Conservation (phyloP, 2,888 invertebrate species). For the Drosophila engyochracea region DNA sequence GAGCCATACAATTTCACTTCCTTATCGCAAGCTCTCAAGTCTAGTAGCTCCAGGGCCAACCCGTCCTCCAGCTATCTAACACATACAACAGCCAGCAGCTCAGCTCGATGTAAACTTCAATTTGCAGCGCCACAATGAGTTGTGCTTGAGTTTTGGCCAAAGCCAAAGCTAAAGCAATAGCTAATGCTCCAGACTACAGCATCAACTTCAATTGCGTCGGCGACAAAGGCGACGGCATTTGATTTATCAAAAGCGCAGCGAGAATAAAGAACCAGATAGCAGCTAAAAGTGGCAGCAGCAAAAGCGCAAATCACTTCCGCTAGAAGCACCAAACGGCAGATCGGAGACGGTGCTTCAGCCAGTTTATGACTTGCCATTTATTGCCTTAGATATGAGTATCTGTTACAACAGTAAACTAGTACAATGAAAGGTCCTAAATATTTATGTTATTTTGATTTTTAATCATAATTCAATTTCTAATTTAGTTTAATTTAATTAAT, state of each 20-base stretch:
- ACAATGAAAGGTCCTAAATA: not conserved
- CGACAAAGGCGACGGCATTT: conserved; percentile 64
- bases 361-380: conserved; percentile 60
- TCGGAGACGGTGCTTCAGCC: conserved; percentile 29
- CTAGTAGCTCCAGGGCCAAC: conserved; percentile 1
- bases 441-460: not conserved
- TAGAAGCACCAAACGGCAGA: conserved; percentile 25
- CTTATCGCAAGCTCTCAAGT: conserved; percentile 66
- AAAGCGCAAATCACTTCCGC: conserved; percentile 70
- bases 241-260: conserved; percentile 66
- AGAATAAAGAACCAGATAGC: conserved; percentile 50
- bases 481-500: not conserved
- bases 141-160: no score
- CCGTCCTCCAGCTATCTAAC: not conserved
- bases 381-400: conserved; percentile 32
- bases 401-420: not conserved
- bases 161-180: conserved; percentile 22
- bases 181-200: conserved; percentile 26
- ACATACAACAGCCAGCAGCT: conserved; percentile 14
- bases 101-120: conserved; percentile 68
- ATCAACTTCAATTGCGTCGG: conserved; percentile 34
- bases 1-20: conserved; percentile 73
- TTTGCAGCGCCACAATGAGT: conserved; percentile 55
- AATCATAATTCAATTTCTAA: not conserved
- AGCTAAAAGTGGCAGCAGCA: conserved; percentile 52